Evolutionary conservation across 2,888 invertebrate species (phyloP).

Genomic region (Cephus nigrinus): DNA sequence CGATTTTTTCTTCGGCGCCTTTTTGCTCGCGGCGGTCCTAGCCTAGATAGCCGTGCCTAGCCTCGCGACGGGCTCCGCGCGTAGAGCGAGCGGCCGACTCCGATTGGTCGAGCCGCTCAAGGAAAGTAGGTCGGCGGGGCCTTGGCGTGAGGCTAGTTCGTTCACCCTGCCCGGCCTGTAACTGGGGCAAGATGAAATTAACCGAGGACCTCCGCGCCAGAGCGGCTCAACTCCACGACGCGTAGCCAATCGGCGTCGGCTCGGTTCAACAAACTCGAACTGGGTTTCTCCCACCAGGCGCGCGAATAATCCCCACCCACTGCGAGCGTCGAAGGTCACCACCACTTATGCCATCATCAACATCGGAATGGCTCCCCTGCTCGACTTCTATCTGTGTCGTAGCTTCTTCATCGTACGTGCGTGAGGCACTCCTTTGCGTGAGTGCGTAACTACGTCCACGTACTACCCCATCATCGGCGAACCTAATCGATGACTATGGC

Average conservation of each 20-base stretch:
- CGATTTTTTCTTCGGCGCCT: constrained; percentile 6
- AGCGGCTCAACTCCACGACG: constrained; percentile 22
- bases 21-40: constrained; percentile 35
- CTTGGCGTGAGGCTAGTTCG: constrained; percentile 71
- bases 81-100: constrained; percentile 15
- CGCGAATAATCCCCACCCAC: constrained; percentile 24
- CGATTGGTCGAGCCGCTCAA: constrained; percentile 31
- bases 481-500: not conserved
- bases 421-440: not conserved
- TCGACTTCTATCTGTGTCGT: not conserved
- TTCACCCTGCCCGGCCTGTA: constrained; percentile 71
- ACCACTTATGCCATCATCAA: constrained; percentile 12
- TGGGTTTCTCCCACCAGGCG: constrained; percentile 49
- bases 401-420: not conserved
- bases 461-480: not conserved
- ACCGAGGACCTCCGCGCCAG: constrained; percentile 58
- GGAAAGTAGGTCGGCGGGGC: constrained; percentile 64
- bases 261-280: constrained; percentile 65
- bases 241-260: constrained; percentile 59
- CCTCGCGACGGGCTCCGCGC: constrained; percentile 5
- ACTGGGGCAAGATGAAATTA: constrained; percentile 76
- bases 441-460: not conserved
- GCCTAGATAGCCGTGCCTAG: constrained; percentile 39
- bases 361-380: not conserved
- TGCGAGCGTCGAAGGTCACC: constrained; percentile 59